Evolutionary conservation across 1,140 invertebrate genomes (phyloP), one percentile per base, ranked within the genome.

Genomic region (Aphelinus atriplicis): DNA sequence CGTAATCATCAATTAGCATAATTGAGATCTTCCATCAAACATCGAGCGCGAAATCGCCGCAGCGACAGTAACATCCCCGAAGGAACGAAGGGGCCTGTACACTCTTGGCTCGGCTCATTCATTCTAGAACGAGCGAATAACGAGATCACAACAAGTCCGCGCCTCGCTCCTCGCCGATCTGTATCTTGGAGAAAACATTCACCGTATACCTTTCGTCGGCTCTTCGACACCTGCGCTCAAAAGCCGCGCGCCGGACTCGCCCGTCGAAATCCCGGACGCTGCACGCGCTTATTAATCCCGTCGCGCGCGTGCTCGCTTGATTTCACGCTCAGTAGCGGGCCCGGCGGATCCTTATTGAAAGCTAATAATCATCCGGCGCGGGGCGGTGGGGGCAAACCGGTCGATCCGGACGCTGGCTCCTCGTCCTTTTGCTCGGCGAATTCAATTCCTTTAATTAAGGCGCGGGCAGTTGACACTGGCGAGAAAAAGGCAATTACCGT

Each of bases 361-460:
- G 72, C 65, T 74, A 74, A 74, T 74, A 74, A 74, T 68, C 58
- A 74, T 45, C 47, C 3, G 9, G 1, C 9, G 47, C 46, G 42
- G 1, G 2, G 48, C 7, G 2, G 6, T 10, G 26, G 7, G 26
- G 7, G 1, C 5, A 57, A 75, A 75, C 73, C 73, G 66, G 73
- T 75, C 50, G 26, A 61, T 53, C 65, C 57, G 47, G 56, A 67
- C 10, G 5, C 55, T 7, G 48, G 3, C 43, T 51, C 5, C 47
- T 51, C 10, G 2, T 46, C 3, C 48, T 2, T n/a, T n/a, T 63
- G 3, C 7, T 6, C 3, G n/a, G 65, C 55, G 56, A 67, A 56
- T 67, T 67, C 65, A 43, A 6, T 57, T 56, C n/a, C 48, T 67
- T 55, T 67, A 67, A 67, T 67, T 55, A 57, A 57, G 48, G 53